These are phyloP conservation scores for Camptogramma bilineatum DNA, from an alignment of 2,888 invertebrate species.

Conservation along the genomic window DNA sequence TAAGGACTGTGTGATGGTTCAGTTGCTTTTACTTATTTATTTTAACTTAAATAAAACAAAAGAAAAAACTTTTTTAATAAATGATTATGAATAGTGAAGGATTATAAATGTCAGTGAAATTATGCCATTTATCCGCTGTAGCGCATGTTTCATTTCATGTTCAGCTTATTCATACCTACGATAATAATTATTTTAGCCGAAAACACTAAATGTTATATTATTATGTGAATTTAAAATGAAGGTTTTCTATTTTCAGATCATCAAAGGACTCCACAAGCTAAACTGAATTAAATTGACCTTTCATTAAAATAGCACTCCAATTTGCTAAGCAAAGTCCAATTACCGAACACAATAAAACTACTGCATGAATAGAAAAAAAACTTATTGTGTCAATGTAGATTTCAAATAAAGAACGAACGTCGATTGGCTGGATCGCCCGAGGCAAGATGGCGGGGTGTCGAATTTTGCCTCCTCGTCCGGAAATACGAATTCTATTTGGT, in stretches of 20 bases:
- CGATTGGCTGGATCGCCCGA: conserved; percentile 76
- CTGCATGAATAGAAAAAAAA: conserved; percentile 65
- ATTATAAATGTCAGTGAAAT: no score
- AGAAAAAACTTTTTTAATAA: no score
- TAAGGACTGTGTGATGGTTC: neutral
- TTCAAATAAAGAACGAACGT: conserved; percentile 74
- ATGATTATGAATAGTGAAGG: no score
- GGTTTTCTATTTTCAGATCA: neutral
- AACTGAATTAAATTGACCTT: neutral
- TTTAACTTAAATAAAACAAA: no score
- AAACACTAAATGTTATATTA: neutral
- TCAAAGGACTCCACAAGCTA: neutral
- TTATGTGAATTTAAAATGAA: neutral
- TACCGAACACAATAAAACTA: conserved; percentile 63
- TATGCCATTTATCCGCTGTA: no score
- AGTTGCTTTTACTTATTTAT: neutral
- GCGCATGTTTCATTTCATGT: no score
- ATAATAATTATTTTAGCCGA: no score
- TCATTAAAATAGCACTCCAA: conserved; percentile 12
- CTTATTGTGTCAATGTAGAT: conserved; percentile 61
- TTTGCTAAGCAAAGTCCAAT: conserved; percentile 56
- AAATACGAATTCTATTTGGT: conserved; percentile 77
- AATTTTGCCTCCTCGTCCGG: conserved; percentile 73
- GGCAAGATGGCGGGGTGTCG: conserved; percentile 81
- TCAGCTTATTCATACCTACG: no score